These are phyloP conservation scores for Pseudobourletiella spinata DNA, from an alignment of 1,140 invertebrate species.

Conservation along the genomic window DNA sequence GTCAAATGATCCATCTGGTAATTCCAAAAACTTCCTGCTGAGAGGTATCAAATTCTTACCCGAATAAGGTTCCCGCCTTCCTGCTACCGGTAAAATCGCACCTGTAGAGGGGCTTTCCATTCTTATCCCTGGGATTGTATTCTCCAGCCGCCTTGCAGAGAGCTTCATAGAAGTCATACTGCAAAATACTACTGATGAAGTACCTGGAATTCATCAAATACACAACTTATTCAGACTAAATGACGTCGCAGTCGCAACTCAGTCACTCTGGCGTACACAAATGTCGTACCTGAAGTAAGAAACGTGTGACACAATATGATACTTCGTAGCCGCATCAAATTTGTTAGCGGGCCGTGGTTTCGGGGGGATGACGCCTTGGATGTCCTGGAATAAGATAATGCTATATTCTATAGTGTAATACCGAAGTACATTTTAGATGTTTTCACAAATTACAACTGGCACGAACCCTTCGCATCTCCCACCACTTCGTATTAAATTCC, in stretches of 20 bases:
- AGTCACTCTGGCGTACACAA: slow-evolving; percentile 36
- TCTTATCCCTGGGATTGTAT: slow-evolving; percentile 41
- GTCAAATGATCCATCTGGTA: too few relatives aligned
- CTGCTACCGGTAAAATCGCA: slow-evolving; percentile 44
- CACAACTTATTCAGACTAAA: slow-evolving; percentile 36
- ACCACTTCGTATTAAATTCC: slow-evolving; percentile 44
- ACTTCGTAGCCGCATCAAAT: slow-evolving; percentile 83
- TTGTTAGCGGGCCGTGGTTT: slow-evolving; percentile 65
- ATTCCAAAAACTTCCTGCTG: not conserved
- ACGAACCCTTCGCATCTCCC: slow-evolving; percentile 42
- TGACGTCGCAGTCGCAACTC: slow-evolving; percentile 29
- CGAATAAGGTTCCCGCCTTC: slow-evolving; percentile 39
- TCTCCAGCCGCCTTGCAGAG: slow-evolving; percentile 52
- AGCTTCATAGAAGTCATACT: slow-evolving; percentile 84
- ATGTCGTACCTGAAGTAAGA: slow-evolving; percentile 46
- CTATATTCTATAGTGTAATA: slow-evolving; percentile 37
- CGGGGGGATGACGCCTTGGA: slow-evolving; percentile 73
- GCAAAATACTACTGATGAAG: slow-evolving; percentile 80
- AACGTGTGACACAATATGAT: slow-evolving; percentile 60
- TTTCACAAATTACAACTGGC: not conserved
- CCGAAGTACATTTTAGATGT: slow-evolving; percentile 1
- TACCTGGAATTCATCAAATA: slow-evolving; percentile 56
- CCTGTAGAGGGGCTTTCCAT: slow-evolving; percentile 39
- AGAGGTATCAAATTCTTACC: slow-evolving; percentile 39
- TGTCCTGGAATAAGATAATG: too few relatives aligned